Base-by-base conservation (phyloP, 2,888 invertebrate genomes). In the Chalcosyrphus nemorum region DNA sequence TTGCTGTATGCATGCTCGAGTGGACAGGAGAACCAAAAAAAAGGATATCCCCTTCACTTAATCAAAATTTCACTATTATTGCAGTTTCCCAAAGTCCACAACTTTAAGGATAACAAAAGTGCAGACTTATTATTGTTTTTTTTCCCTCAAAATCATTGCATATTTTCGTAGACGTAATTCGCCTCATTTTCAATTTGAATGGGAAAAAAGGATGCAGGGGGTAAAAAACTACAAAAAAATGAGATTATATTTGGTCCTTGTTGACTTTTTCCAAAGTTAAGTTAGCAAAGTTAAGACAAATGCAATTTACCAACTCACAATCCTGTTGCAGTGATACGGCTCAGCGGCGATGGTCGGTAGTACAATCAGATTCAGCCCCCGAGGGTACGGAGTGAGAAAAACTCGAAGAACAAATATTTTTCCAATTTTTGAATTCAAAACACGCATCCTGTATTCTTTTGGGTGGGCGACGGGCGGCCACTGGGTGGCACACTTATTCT, bases 251-350 rank as follows among this genome's bases (percentile, higher is more conserved):
- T 84, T 45, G 80, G 68, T 80, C 74, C 65, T 80, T 84, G 84
- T 84, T 84, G 84, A 84, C 80, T 84, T 84, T 84, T 75, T 70
- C 70, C 47, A 84, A 84, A 84, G 80, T 84, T 80, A 74, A 84
- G 84, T 84, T 84, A 80, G 84, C 80, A 84, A 84, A 84, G 84
- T 84, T 84, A 84, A 84, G 80, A 80, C 80, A 84, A 84, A 84
- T 84, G 84, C 84, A 84, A 84, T 84, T 84, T 84, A 57, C 80
- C 74, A 84, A 80, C 80, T 80, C 57, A 38, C 63, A 80, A 68
- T 72, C 59, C 65, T 61, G 63, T 17, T 59, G 72, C 77, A 77
- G 77, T 77, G 82, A 78, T 78, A 77, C 45, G 76, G 50, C 63
- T 70, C 38, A 50, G 43, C 43, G 32, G 47, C 24, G 17, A 7